A percentile compares a stretch with the other conserved stretches of the same genome.
These are phyloP conservation scores for Allobates femoralis DNA, from an alignment of 2,797 vertebrate species.

Conservation along the genomic window DNA sequence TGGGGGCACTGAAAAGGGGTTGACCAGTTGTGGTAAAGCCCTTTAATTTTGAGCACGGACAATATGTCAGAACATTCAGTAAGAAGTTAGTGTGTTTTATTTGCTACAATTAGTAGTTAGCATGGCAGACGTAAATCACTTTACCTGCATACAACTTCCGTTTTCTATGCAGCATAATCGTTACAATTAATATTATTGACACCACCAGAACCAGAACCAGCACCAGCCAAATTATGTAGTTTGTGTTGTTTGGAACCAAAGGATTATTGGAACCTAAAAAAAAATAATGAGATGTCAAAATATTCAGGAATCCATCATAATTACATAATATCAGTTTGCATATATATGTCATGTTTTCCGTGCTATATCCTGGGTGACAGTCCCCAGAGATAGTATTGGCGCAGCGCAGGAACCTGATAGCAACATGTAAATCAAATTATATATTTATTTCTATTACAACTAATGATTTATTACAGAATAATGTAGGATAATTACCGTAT, in stretches of 20 bases:
- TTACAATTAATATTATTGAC: constrained; percentile 69
- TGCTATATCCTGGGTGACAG: background rate
- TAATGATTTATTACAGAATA: background rate
- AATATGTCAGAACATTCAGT: background rate
- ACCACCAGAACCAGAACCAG: constrained; percentile 69
- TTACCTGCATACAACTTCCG: constrained; percentile 31
- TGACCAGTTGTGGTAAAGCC: no score
- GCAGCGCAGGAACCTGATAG: background rate
- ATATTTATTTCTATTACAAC: background rate
- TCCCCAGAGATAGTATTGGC: background rate
- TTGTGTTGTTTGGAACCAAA: constrained; percentile 61
- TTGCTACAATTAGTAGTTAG: background rate
- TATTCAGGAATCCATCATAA: background rate
- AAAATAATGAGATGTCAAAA: constrained; percentile 43
- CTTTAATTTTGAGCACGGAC: background rate
- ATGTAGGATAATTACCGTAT: no score
- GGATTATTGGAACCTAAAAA: constrained; percentile 61
- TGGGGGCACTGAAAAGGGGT: no score
- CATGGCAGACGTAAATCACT: background rate
- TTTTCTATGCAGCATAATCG: constrained; percentile 67
- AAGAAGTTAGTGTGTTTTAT: background rate
- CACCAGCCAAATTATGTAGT: constrained; percentile 71
- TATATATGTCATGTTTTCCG: background rate
- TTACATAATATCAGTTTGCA: background rate
- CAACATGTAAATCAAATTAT: background rate